A percentile compares a stretch with the other conserved stretches of the same genome.
Evolutionary conservation across 2,113 vertebrate species (phyloP).

Genomic region (Chaenogobius annularis): DNA sequence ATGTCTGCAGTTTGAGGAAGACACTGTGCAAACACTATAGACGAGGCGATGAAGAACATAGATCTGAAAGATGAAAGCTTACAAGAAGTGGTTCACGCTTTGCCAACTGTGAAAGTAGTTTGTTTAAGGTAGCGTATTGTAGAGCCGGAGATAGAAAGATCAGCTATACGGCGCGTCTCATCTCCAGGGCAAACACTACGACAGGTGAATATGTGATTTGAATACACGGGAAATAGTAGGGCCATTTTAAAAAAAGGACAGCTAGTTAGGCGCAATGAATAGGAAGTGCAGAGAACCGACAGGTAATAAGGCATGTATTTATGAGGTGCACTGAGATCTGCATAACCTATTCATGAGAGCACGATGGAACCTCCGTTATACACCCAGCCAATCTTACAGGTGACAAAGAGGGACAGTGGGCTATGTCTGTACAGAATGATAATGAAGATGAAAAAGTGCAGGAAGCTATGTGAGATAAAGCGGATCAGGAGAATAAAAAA

Average conservation of each 20-base stretch:
- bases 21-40: slow-evolving; percentile 9
- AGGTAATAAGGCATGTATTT: slow-evolving; percentile 61
- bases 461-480: slow-evolving; percentile 26
- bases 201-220: slow-evolving; percentile 27
- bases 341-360: slow-evolving; percentile 68
- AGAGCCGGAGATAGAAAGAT: slow-evolving; percentile 12
- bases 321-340: slow-evolving; percentile 63
- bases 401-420: slow-evolving; percentile 44
- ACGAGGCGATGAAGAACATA: background rate
- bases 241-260: slow-evolving; percentile 33
- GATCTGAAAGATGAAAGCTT: background rate
- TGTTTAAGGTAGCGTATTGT: slow-evolving; percentile 21
- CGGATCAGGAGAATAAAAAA: background rate
- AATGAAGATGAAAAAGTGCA: slow-evolving; percentile 43
- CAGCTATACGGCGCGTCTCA: slow-evolving; percentile 7
- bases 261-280: slow-evolving; percentile 37
- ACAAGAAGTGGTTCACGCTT: slow-evolving; percentile 1
- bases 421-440: slow-evolving; percentile 39
- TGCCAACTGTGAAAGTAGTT: slow-evolving; percentile 18
- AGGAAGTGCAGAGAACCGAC: slow-evolving; percentile 10
- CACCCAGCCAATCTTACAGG: slow-evolving; percentile 55
- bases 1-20: background rate
- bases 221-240: slow-evolving; percentile 27
- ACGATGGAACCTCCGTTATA: slow-evolving; percentile 62
- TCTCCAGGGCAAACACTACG: slow-evolving; percentile 29